Base-by-base conservation (phyloP, 2,797 vertebrate genomes). In the Betta splendens region DNA sequence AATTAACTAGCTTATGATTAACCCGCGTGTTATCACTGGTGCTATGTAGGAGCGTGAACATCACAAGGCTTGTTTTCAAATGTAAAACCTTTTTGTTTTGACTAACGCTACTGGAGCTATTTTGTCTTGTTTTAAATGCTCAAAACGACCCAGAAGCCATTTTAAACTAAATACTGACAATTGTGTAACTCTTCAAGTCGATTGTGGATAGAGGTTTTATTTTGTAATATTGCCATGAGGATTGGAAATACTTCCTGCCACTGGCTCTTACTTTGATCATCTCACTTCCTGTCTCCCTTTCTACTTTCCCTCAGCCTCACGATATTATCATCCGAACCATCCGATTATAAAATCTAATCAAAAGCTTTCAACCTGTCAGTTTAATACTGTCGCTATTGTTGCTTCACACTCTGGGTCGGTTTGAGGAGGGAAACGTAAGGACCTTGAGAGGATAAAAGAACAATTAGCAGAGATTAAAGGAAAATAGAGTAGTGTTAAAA, bases 401-500 rank as follows among this genome's bases (percentile, higher is more conserved):
- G 48, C 74, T 45, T 11, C 31, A 9, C 12, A 7, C 42, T 20
- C 47, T 17, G 29, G 60, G 60, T 75, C 70, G 59, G 52, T 43
- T 28, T 64, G 37, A 66, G 45, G 31, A 51, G 37, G 29, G 5
- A 18, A 32, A 53, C 32, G 38, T n/a, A 58, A 76, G 64, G 74
- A 85, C 82, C 78, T 77, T 79, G 65, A 80, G 64, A 85, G 80
- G 83, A 81, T 78, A 75, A 84, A 87, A 78, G 67, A 81, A 81
- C 71, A 87, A 89, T 86, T 85, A 84, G 77, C 29, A 28, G 48
- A 77, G 79, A 87, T 84, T 77, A 78, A 52, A 67, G 68, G 66
- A 58, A 74, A 77, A 80, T 52, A 49, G 40, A 79, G 58, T 49
- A 51, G 62, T 23, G 49, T 38, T 46, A 48, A 74, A 63, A 68